These are phyloP conservation scores for Dasypogon diadema DNA, from an alignment of 2,888 invertebrate species.

Conservation along the genomic window DNA sequence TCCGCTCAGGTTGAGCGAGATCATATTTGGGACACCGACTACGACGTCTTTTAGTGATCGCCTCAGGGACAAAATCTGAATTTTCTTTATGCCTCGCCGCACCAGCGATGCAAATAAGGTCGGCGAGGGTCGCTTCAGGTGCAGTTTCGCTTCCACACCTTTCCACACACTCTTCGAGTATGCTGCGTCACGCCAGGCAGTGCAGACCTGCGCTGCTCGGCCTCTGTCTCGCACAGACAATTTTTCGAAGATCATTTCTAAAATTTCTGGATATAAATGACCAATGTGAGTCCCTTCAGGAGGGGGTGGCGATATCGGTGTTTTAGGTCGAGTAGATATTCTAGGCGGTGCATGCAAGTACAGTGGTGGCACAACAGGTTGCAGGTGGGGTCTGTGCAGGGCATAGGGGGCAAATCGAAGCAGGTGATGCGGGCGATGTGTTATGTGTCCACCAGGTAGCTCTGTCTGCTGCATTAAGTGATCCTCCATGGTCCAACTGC, in stretches of 20 bases:
- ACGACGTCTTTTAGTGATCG: slow-evolving; percentile 88
- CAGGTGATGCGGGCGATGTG: slow-evolving; percentile 65
- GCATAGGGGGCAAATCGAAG: slow-evolving; percentile 73
- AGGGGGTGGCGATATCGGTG: slow-evolving; percentile 68
- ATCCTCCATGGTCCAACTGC: slow-evolving; percentile 54
- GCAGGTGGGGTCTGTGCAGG: slow-evolving; percentile 76
- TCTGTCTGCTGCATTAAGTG: slow-evolving; percentile 65
- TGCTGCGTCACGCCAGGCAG: slow-evolving; percentile 91
- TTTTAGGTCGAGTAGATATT: slow-evolving; percentile 58
- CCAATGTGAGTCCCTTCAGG: slow-evolving; percentile 82
- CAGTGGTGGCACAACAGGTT: slow-evolving; percentile 59
- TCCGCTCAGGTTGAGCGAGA: slow-evolving; percentile 90
- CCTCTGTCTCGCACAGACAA: slow-evolving; percentile 91
- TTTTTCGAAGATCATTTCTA: slow-evolving; percentile 92
- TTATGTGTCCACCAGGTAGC: slow-evolving; percentile 64
- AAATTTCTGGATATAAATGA: slow-evolving; percentile 90
- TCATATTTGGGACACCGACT: slow-evolving; percentile 85
- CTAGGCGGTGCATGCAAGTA: slow-evolving; percentile 59
- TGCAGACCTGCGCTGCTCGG: slow-evolving; percentile 89
- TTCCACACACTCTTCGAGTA: slow-evolving; percentile 95
- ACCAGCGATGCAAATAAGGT: slow-evolving; percentile 88
- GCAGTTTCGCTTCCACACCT: slow-evolving; percentile 91
- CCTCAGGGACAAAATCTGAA: slow-evolving; percentile 89
- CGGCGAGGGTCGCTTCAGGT: slow-evolving; percentile 85
- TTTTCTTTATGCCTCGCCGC: slow-evolving; percentile 86